Evolutionary conservation across 2,113 vertebrate genomes (phyloP), one percentile per base, ranked within the genome.

Genomic region (Heterocephalus glaber): DNA sequence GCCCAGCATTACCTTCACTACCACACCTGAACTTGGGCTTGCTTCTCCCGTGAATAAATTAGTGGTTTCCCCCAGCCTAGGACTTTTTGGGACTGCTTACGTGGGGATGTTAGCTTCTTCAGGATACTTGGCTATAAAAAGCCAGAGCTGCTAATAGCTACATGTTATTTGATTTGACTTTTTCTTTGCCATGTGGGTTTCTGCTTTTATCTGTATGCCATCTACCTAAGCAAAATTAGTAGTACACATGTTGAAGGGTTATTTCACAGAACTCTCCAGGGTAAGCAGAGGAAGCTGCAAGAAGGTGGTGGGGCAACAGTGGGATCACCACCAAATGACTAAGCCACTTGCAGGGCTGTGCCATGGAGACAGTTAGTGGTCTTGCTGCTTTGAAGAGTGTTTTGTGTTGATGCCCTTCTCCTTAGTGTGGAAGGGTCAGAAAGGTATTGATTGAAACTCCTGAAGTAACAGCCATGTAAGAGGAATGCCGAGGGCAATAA

Each of bases 151-250:
- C 58, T 70, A 87, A 63, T 58, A 93, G 52, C 35, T 79, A 47
- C 30, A 24, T 84, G 38, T 44, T 90, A 82, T 24, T 90, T 72
- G 81, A 87, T 26, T n/a, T 70, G 35, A 84, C 38, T 92, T 86
- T 87, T 72, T 47, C 91, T 94, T 80, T 28, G n/a, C 52, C 33
- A 28, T 77, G 7, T 83, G 80, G 65, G 22, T 33, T 76, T 80
- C 58, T 93, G 87, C 61, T 80, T 87, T 82, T 85, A 54, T 95
- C 77, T 90, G 14, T 65, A 93, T 86, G 68, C 86, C 89, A 33
- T 86, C n/a, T 79, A 44, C 63, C 86, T 94, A 56, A 86, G 70
- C 41, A 58, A 89, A 92, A 30, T 52, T 79, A 95, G 49, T 68
- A 74, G 26, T 66, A 63, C 30, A 22, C 3, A 4, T 20, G 66